Evolutionary conservation across 2,797 vertebrate species (phyloP).

Genomic region (Rhincodon typus): DNA sequence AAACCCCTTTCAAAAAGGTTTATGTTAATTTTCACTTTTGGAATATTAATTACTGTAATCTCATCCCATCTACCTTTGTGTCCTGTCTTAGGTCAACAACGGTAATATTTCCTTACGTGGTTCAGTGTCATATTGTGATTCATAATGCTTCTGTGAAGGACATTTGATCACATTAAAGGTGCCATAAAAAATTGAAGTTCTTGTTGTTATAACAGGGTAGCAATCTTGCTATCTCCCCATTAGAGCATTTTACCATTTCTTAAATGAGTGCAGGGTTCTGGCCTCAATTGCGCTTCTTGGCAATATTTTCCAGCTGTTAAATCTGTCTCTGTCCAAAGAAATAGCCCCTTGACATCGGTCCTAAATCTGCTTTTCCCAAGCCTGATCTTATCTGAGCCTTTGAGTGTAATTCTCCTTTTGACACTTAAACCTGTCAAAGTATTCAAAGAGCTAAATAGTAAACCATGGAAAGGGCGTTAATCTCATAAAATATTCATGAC

Average conservation of each 20-base stretch:
- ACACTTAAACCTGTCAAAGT: not conserved
- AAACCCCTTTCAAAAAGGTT: no score
- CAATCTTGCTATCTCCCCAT: not conserved
- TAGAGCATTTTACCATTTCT: not conserved
- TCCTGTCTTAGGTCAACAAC: not conserved
- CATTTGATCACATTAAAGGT: not conserved
- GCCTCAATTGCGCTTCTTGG: not conserved
- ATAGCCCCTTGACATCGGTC: not conserved
- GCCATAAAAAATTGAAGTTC: not conserved
- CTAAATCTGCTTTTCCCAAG: not conserved
- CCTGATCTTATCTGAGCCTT: not conserved
- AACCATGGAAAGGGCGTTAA: not conserved
- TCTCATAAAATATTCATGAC: not conserved
- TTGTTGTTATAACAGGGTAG: not conserved
- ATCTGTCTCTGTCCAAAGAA: not conserved
- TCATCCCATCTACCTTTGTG: not conserved
- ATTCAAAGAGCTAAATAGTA: not conserved
- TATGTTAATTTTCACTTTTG: not conserved
- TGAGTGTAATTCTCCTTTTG: not conserved
- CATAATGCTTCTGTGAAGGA: not conserved
- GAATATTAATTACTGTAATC: not conserved
- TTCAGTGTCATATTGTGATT: not conserved
- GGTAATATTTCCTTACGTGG: not conserved
- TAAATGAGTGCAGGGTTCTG: not conserved
- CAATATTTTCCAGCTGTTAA: slow-evolving; percentile 23